Conservation (phyloP, 2,797 vertebrate genomes). For the Austrolebias charrua region DNA sequence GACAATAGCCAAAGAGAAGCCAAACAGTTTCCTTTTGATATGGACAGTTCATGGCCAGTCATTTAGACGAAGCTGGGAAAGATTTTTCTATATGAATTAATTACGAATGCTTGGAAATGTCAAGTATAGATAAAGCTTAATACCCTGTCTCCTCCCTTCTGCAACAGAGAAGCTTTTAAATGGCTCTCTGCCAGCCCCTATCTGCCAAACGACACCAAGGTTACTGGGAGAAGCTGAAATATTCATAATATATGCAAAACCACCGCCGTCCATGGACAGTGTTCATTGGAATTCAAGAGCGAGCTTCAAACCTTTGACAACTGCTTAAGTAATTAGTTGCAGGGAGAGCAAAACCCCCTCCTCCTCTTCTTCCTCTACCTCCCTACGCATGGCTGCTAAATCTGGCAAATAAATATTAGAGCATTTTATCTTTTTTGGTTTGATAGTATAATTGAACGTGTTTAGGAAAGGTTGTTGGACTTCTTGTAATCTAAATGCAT, state of each 20-base stretch:
- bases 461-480: conserved; percentile 39
- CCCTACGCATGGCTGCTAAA: conserved; percentile 47
- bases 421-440: conserved; percentile 66
- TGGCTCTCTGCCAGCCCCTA: conserved; percentile 77
- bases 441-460: conserved; percentile 68
- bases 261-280: conserved; percentile 76
- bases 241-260: conserved; percentile 86
- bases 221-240: conserved; percentile 81
- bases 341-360: conserved; percentile 66
- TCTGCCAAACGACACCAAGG: conserved; percentile 80
- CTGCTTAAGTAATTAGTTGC: conserved; percentile 82
- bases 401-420: conserved; percentile 70
- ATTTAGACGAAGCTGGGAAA: conserved; percentile 55
- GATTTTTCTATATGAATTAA: conserved; percentile 76
- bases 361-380: conserved; percentile 7
- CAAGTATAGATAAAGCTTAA: conserved; percentile 81
- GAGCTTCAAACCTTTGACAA: conserved; percentile 80
- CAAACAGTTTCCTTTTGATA: conserved; percentile 45
- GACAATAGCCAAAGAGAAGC: conserved; percentile 45
- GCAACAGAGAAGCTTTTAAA: conserved; percentile 76
- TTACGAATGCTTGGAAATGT: conserved; percentile 82
- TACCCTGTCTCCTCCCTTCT: conserved; percentile 73
- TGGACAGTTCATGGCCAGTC: conserved; percentile 38
- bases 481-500: conserved; percentile 46
- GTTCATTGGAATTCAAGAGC: conserved; percentile 84